Evolutionary conservation across 1,140 invertebrate species (phyloP).

Genomic region (Scaptomyza graminum): DNA sequence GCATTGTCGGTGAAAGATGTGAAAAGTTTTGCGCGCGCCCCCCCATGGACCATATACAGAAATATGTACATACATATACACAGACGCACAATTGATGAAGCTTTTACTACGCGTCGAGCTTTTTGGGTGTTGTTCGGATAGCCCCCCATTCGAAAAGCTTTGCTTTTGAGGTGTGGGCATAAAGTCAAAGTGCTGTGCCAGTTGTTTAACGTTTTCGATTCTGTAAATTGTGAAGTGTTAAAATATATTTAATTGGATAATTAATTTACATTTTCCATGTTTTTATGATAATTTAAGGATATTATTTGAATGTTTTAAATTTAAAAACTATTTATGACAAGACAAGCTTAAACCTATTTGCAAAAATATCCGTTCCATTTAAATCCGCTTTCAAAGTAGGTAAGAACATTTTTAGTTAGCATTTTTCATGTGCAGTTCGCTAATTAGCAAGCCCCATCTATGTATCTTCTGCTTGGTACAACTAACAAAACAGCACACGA

Average conservation of each 20-base stretch:
- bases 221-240: too few species aligned
- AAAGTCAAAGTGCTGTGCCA: constrained; percentile 33
- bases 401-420: too few species aligned
- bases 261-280: too few species aligned
- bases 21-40: constrained; percentile 59
- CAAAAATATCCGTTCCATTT: too few species aligned
- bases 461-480: too few species aligned
- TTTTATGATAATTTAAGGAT: too few species aligned
- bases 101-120: constrained; percentile 52
- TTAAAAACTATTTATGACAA: too few species aligned
- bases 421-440: neutral
- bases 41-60: constrained; percentile 42
- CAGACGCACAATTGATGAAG: constrained; percentile 4
- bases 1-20: constrained; percentile 60
- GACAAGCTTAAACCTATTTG: too few species aligned
- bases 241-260: too few species aligned
- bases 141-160: constrained; percentile 22
- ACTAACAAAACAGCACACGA: neutral
- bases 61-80: constrained; percentile 1
- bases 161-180: neutral
- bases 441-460: neutral
- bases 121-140: constrained; percentile 23
- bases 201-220: neutral
- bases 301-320: too few species aligned
- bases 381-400: too few species aligned